Conservation (phyloP, 2,888 invertebrate species). For the Eumacrocentrus americanus region DNA sequence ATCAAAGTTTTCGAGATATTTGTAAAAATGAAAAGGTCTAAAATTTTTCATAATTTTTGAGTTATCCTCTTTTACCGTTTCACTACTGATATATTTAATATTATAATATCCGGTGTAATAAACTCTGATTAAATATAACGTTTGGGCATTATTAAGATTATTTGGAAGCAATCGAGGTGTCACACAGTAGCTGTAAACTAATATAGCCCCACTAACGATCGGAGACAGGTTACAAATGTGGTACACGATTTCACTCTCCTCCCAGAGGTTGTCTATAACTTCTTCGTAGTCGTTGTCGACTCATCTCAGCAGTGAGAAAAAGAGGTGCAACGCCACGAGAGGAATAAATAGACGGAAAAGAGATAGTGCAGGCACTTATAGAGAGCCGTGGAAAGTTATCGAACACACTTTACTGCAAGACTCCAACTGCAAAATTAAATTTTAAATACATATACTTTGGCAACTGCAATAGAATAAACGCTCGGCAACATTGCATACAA, state of each 20-base stretch:
- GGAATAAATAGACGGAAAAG: constrained; percentile 8
- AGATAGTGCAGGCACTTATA: no score
- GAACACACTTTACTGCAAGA: no score
- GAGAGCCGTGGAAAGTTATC: no score
- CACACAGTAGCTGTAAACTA: constrained; percentile 7
- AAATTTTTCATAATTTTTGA: no score
- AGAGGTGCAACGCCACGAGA: not conserved
- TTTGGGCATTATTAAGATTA: not conserved
- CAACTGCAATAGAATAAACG: not conserved
- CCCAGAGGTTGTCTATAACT: constrained; percentile 16
- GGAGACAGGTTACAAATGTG: constrained; percentile 30
- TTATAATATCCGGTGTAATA: no score
- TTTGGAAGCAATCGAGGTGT: not conserved
- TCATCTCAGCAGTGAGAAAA: constrained; percentile 3
- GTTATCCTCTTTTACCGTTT: no score
- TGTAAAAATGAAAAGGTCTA: no score
- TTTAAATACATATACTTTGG: constrained; percentile 1
- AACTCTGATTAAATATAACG: no score
- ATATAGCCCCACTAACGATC: constrained; percentile 19
- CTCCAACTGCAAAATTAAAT: no score
- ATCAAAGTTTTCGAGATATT: no score
- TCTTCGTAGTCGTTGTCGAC: not conserved
- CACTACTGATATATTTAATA: no score
- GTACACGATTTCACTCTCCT: constrained; percentile 34
- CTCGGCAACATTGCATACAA: not conserved